Base-by-base conservation (phyloP, 2,113 vertebrate genomes). In the Notechis scutatus region DNA sequence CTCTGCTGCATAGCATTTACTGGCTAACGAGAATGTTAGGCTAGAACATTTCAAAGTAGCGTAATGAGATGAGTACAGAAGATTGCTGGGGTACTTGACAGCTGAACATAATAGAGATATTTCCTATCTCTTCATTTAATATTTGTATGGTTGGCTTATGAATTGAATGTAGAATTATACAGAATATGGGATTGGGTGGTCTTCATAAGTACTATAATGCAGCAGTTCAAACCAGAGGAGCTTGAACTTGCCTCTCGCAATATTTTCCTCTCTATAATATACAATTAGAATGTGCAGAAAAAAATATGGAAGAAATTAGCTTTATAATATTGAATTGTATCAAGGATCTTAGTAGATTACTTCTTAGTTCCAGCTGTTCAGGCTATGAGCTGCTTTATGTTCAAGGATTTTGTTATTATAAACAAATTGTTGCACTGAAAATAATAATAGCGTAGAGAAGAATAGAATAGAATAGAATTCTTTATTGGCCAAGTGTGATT, bases 121-220 rank as follows among this genome's bases (percentile, higher is more conserved):
- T 81, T 89, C 69, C 39, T 94, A 10, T 92, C 7, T 69, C 15
- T 92, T 93, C 54, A 81, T 5, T 91, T 91, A 93, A 85, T 42
- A 92, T 1, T 74, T 81, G 88, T 12, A 12, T 2, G 57, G 52
- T 1, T 56, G 86, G 69, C 88, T 94, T 91, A 85, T 20, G 93
- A n/a, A 87, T 87, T 4, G 69, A 90, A 93, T 87, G 50, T 0
- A 61, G 85, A 92, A 91, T 50, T 1, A 0, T 57, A 74, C n/a
- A 7, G 88, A 15, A 1, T 24, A 23, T 56, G 91, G 61, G 52
- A 94, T 81, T 5, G 0, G 92, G 14, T 14, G 23, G 21, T 88
- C 87, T 64, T 26, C 26, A 3, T 29, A 26, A 45, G 5, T 11
- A 11, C 1, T 18, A 21, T 59, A 3, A 61, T 29, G 26, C 15